Percentiles rank a stretch among this genome's conserved stretches.
Evolutionary conservation across 2,797 vertebrate genomes (phyloP).

Genomic region (Gambelia wislizenii): DNA sequence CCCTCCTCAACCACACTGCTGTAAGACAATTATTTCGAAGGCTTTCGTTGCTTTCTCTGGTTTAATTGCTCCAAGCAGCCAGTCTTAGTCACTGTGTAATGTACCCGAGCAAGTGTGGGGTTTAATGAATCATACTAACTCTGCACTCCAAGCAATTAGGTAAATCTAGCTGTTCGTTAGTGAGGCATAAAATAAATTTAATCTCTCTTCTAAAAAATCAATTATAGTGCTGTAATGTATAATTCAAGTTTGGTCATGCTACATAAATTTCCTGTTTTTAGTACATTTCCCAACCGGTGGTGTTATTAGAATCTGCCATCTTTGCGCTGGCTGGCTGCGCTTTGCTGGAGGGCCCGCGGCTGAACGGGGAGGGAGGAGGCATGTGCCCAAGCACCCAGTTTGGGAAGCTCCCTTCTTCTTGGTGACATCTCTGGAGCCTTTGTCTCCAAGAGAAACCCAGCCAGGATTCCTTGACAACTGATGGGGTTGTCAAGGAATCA

Average conservation of each 20-base stretch:
- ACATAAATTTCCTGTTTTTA: constrained; percentile 83
- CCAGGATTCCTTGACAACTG: too few relatives aligned
- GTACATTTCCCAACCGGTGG: constrained; percentile 74
- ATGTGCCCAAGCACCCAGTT: too few relatives aligned
- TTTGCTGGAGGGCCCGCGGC: background rate
- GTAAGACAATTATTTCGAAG: constrained; percentile 68
- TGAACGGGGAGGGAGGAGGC: too few relatives aligned
- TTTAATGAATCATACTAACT: constrained; percentile 84
- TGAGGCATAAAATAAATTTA: constrained; percentile 86
- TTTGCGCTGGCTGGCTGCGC: constrained; percentile 9
- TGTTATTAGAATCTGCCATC: constrained; percentile 68
- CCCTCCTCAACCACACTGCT: constrained; percentile 66
- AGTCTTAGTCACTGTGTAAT: constrained; percentile 80
- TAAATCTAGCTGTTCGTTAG: constrained; percentile 85
- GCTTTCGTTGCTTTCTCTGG: constrained; percentile 71
- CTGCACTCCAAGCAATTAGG: constrained; percentile 85
- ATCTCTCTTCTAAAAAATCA: constrained; percentile 87
- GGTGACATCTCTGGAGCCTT: background rate
- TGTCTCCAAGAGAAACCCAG: background rate
- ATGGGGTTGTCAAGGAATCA: background rate
- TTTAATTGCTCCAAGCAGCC: constrained; percentile 80
- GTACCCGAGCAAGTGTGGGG: constrained; percentile 79
- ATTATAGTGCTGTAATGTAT: constrained; percentile 85
- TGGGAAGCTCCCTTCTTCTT: background rate
- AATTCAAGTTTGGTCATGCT: constrained; percentile 85